Base-by-base conservation (phyloP, 2,888 invertebrate species). In the Torymus auratus region DNA sequence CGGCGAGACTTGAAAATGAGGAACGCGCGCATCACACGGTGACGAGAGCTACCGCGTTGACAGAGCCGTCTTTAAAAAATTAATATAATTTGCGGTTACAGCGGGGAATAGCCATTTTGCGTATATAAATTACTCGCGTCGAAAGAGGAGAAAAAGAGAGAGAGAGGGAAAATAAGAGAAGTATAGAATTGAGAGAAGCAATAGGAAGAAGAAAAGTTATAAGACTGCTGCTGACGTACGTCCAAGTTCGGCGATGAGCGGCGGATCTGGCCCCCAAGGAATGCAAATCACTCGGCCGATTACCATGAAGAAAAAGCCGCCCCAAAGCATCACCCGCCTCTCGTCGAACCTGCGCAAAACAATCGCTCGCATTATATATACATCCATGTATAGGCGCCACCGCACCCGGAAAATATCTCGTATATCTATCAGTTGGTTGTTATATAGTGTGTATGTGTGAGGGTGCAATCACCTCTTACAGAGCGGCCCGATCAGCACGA, bases 271-370 rank as follows among this genome's bases (percentile, higher is more conserved):
- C 15, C 95, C 95, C 94, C 95, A 96, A 11, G 97, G 97, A 86
- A 97, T 94, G 88, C 94, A 95, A 68, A 95, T 90, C 15, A 95
- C 89, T 60, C 96, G 93, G 0, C 96, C 96, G 84, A 96, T 86
- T 0, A 95, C 94, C 93, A 96, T 96, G 82, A 96, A 92, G 52
- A 96, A 93, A 89, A 97, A 96, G 58, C 97, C 97, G 85, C 95
- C 95, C 94, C 95, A 96, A 76, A 97, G 92, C 88, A 97, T 93
- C n/a, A 97, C 93, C 83, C 92, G 94, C 86, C 95, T 93, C 90
- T 97, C 97, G 50, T 94, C 93, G 86, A 96, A 95, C 82, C 92
- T 92, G 82, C 50, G 82, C 50, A 80, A 78, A 61, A 78, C 56
- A 80, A 65, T 74, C 68, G 52, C 12, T 55, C 61, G 23, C 2